These are phyloP conservation scores for Xenopus petersii DNA, from an alignment of 2,797 vertebrate species.

Conservation along the genomic window DNA sequence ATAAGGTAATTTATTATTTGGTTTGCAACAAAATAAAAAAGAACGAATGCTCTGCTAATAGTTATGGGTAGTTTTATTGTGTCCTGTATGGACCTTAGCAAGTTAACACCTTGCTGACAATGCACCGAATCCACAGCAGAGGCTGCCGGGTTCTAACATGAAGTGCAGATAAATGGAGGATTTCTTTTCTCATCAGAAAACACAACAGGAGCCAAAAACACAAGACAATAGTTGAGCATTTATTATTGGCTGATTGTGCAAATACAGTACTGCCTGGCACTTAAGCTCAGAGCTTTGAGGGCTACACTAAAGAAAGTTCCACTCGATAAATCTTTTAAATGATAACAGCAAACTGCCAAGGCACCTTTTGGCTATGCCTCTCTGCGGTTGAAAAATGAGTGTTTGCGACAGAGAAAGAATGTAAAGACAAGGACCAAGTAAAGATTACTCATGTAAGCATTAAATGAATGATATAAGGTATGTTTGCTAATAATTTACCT, in stretches of 20 bases:
- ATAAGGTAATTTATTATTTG: background rate
- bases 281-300: constrained; percentile 44
- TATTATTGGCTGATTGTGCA: constrained; percentile 49
- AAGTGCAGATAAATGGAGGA: constrained; percentile 45
- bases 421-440: constrained; percentile 31
- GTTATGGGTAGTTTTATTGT: constrained; percentile 14
- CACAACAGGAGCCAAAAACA: constrained; percentile 44
- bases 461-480: constrained; percentile 26
- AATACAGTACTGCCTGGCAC: constrained; percentile 46
- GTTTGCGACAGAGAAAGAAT: constrained; percentile 33
- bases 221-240: constrained; percentile 48
- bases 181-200: constrained; percentile 49
- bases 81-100: constrained; percentile 16
- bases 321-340: constrained; percentile 49
- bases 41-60: background rate
- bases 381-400: constrained; percentile 39
- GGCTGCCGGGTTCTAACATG: constrained; percentile 33
- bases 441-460: constrained; percentile 37
- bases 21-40: background rate
- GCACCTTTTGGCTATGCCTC: constrained; percentile 43
- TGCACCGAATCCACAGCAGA: constrained; percentile 19
- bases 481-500: constrained; percentile 26
- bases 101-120: constrained; percentile 26
- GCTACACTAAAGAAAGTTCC: constrained; percentile 49
- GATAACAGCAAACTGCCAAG: constrained; percentile 47